Base-by-base conservation (phyloP, 2,797 vertebrate species). In the Cottoperca gobio region DNA sequence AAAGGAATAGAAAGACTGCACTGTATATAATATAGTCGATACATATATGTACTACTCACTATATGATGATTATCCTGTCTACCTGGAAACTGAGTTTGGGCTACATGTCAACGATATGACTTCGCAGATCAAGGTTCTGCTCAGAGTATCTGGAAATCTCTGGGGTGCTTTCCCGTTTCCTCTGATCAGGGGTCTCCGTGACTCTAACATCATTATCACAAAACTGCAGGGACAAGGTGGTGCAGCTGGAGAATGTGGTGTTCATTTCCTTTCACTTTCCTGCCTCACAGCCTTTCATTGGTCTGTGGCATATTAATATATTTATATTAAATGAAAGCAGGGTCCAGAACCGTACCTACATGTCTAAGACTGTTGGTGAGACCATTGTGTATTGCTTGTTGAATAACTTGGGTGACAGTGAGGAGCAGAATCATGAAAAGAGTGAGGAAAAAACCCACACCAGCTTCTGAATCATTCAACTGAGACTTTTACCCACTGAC, bases 71-170 rank as follows among this genome's bases (percentile, higher is more conserved):
- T 63, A 69, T 73, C 31, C 7, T 59, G 21, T 64, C 54, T 40
- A 52, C 55, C 2, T 63, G 54, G 61, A 64, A 58, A 50, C 39
- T 62, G 55, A 37, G 48, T 50, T 70, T 65, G 28, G 28, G 58
- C 59, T 55, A 31, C 33, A 53, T 70, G 50, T 69, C 70, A 57
- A 17, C 52, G 60, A 69, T 50, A 73, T 54, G 66, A 58, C 39
- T 80, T 70, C 74, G 62, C 63, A 79, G 78, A 84, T 87, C 57
- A 73, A 78, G 73, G 72, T 71, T 77, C 58, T 71, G 58, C 53
- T 50, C 8, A 6, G 59, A 75, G 62, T 37, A 45, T 37, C 31
- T 49, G 19, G 5, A 75, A 77, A 78, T 76, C 81, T 76, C 76
- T 48, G 28, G 61, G 66, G 77, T 68, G 61, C 60, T 72, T 48